phyloP scores from a whole-genome alignment of 1,140 invertebrate species.

The Zaprionus ornatus region DNA sequence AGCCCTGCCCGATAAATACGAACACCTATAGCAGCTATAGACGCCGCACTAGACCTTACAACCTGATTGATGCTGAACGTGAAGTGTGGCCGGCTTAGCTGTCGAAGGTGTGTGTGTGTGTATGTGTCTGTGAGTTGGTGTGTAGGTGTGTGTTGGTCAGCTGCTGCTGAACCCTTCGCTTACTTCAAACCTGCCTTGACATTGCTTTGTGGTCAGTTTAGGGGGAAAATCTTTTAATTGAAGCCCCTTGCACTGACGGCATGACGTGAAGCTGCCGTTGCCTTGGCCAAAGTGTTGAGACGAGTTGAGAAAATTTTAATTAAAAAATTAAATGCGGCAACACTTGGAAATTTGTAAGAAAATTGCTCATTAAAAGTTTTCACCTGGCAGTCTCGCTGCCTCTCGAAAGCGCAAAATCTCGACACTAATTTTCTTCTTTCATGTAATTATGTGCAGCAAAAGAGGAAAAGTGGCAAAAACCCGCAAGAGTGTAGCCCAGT shows the following conservation, averaged over 20 bases:
- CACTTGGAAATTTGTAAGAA: slow-evolving; percentile 78
- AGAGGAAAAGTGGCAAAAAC: slow-evolving; percentile 38
- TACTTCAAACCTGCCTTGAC: slow-evolving; percentile 5
- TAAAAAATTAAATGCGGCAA: slow-evolving; percentile 79
- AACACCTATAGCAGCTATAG: slow-evolving; percentile 33
- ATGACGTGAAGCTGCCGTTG: slow-evolving; percentile 20
- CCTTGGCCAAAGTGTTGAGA: neutral
- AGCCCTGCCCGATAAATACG: slow-evolving; percentile 67
- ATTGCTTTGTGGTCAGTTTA: slow-evolving; percentile 28
- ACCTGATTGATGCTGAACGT: slow-evolving; percentile 42
- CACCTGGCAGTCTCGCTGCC: slow-evolving; percentile 58
- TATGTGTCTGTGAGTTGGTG: neutral
- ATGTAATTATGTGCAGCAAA: slow-evolving; percentile 73
- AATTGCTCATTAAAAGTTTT: slow-evolving; percentile 83
- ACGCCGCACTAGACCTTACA: slow-evolving; percentile 27
- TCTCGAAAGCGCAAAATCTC: slow-evolving; percentile 74
- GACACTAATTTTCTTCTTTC: slow-evolving; percentile 75
- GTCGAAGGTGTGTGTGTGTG: neutral
- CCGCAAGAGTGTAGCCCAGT: neutral
- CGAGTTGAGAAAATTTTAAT: slow-evolving; percentile 58
- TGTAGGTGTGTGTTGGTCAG: slow-evolving; percentile 9
- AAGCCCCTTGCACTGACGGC: slow-evolving; percentile 34
- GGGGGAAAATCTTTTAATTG: slow-evolving; percentile 37
- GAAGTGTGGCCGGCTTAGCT: slow-evolving; percentile 3
- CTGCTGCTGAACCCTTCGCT: slow-evolving; percentile 13